Base-by-base conservation (phyloP, 2,113 vertebrate species). In the Phalacrocorax pelagicus region DNA sequence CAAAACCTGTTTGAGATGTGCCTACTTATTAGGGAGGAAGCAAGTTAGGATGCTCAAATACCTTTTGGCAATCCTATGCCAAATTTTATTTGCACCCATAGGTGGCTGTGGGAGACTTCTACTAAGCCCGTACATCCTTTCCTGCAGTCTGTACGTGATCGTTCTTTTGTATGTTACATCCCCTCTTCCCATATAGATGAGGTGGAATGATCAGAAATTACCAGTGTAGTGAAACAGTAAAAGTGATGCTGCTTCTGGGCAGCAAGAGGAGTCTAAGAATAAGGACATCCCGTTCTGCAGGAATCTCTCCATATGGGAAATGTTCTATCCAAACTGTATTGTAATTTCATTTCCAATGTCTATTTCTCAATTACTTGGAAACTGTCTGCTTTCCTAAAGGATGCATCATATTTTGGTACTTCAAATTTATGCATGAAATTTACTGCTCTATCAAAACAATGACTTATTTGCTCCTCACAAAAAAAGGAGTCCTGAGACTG, bases 401-500 rank as follows among this genome's bases (percentile, higher is more conserved):
- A 86, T 47, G 73, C 27, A 42, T 96, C 81, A 49, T 69, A 49
- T 90, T 90, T 69, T 47, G 79, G 20, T 62, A 44, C 58, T 92
- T 91, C 86, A 93, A 77, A 95, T 89, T 94, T 69, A 85, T 57
- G 54, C 77, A 61, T 86, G n/a, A 49, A 88, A 92, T 94, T 70
- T 95, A 91, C 30, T 63, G 88, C 77, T 71, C 36, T 84, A 49
- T 81, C 65, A 89, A 81, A 95, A 93, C 70, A 86, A 38, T 62
- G 40, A 91, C 42, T 89, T 92, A 84, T 89, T 93, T 94, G 65
- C 58, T 86, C 6, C 44, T 81, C 27, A 67, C 47, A 42, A 55
- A 81, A 47, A 36, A 36, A 42, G 12, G 49, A 61, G 27, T 72
- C 18, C 58, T 80, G 92, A 65, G 73, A 80, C 57, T 77, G 62